Percentiles rank a stretch among this genome's conserved stretches.
Conservation (phyloP, 2,113 vertebrate species). For the Corythoichthys intestinalis region DNA sequence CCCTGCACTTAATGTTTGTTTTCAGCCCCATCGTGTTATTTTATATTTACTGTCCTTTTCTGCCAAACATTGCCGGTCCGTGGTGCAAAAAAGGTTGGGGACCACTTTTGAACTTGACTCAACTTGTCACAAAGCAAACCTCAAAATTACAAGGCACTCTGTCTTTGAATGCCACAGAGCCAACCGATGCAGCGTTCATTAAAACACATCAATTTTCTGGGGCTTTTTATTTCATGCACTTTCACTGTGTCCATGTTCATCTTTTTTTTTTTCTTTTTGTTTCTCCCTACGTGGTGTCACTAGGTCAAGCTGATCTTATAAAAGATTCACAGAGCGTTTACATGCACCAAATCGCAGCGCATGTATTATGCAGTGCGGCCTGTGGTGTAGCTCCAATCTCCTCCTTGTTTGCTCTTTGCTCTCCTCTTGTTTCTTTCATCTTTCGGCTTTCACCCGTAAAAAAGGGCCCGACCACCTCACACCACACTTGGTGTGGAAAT, state of each 20-base stretch:
- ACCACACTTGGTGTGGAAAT: background rate
- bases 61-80: too few relatives aligned
- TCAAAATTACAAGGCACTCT: constrained; percentile 20
- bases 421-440: constrained; percentile 7
- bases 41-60: too few relatives aligned
- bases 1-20: too few relatives aligned
- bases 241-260: constrained; percentile 33
- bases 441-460: background rate
- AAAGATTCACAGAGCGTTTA: constrained; percentile 65
- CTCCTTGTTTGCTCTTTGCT: constrained; percentile 28
- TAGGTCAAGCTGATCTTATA: constrained; percentile 58
- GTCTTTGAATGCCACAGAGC: constrained; percentile 14
- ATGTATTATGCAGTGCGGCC: constrained; percentile 60
- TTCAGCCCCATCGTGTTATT: too few relatives aligned
- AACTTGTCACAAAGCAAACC: constrained; percentile 32
- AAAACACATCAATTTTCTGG: constrained; percentile 29
- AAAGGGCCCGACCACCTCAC: background rate
- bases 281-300: constrained; percentile 33
- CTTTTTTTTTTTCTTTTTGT: constrained; percentile 21
- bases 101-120: background rate
- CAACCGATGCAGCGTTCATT: constrained; percentile 19
- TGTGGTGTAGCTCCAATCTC: constrained; percentile 18
- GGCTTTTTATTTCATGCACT: constrained; percentile 16
- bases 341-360: constrained; percentile 59
- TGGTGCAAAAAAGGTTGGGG: too few relatives aligned